Conservation (phyloP, 2,797 vertebrate species). For the Corythornis leucogaster region DNA sequence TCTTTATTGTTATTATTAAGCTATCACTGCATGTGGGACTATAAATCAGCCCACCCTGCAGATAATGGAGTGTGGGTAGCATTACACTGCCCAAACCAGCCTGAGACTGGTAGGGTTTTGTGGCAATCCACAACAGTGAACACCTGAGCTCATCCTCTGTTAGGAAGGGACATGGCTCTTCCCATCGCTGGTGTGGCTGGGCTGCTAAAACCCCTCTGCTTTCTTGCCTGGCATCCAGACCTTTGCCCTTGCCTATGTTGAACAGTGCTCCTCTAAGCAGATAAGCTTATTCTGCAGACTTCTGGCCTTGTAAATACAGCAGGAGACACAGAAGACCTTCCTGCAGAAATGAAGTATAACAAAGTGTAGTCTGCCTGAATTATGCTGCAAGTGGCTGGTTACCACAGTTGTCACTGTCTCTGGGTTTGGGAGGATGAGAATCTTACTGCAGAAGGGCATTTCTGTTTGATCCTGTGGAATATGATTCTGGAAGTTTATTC, state of each 20-base stretch:
- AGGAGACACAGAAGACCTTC: neutral
- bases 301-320: neutral
- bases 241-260: neutral
- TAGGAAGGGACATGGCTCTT: neutral
- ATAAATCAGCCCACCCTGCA: conserved; percentile 9
- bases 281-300: neutral
- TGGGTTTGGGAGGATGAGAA: neutral
- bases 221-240: neutral
- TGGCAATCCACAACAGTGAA: neutral
- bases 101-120: neutral
- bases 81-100: neutral
- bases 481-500: neutral
- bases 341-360: neutral
- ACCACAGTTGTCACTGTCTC: neutral
- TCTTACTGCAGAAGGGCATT: neutral
- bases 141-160: neutral
- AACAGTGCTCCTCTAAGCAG: neutral
- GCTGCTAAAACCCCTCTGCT: neutral
- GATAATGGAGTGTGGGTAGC: neutral
- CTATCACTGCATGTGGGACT: neutral
- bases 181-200: neutral
- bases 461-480: neutral
- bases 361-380: neutral
- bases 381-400: neutral
- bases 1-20: conserved; percentile 19